These are phyloP conservation scores for Cephus rjabovi DNA, from an alignment of 2,888 invertebrate species.

Conservation along the genomic window DNA sequence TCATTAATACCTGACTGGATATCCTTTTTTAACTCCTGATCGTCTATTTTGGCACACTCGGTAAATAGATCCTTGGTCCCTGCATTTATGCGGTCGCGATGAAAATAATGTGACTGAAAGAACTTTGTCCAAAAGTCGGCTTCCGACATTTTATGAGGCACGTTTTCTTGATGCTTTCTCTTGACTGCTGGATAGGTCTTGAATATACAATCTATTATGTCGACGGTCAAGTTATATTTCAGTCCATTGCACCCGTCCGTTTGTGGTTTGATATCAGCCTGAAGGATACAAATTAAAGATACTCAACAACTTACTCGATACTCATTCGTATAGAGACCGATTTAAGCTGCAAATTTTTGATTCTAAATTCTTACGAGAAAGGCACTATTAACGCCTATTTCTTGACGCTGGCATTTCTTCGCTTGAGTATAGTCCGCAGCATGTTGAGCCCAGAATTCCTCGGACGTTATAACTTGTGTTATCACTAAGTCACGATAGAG, in stretches of 20 bases:
- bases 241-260: conserved; percentile 97
- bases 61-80: conserved; percentile 96
- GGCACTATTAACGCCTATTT: conserved; percentile 81
- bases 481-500: conserved; percentile 97
- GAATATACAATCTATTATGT: conserved; percentile 98
- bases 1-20: conserved; percentile 83
- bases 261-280: conserved; percentile 96
- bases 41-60: conserved; percentile 97
- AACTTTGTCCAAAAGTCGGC: conserved; percentile 99
- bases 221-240: conserved; percentile 96
- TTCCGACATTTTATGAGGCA: conserved; percentile 94
- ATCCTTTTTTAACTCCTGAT: conserved; percentile 81
- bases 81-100: conserved; percentile 90
- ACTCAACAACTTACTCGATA: neutral
- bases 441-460: conserved; percentile 97
- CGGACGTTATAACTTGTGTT: conserved; percentile 93
- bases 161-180: conserved; percentile 95
- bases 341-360: neutral
- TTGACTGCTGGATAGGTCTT: conserved; percentile 99
- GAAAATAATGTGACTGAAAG: conserved; percentile 99
- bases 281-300: conserved; percentile 65
- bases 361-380: conserved; percentile 68
- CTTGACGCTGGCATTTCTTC: conserved; percentile 81
- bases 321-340: neutral
- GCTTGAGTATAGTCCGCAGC: conserved; percentile 81